Conservation (phyloP, 2,797 vertebrate genomes). For the Gouania willdenowi region DNA sequence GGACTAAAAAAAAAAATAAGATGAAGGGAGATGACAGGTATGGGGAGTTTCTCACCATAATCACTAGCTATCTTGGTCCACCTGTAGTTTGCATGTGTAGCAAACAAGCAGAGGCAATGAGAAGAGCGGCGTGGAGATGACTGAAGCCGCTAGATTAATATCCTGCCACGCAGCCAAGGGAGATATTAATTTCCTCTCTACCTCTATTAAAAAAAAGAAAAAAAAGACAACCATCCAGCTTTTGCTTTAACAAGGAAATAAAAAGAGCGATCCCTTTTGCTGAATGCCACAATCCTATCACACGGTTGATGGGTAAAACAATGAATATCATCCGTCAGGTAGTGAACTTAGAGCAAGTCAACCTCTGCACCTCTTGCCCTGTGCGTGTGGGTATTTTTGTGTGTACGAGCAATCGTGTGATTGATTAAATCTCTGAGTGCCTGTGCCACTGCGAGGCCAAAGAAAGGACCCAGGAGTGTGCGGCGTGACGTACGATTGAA, state of each 20-base stretch:
- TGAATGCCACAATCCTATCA: neutral
- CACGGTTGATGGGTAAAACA: constrained; percentile 22
- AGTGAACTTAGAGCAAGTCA: constrained; percentile 39
- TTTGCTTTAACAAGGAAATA: constrained; percentile 36
- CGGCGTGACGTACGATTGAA: constrained; percentile 46
- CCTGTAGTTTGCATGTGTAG: constrained; percentile 58
- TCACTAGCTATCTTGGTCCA: constrained; percentile 45
- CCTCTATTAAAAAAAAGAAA: constrained; percentile 43
- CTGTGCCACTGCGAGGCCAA: constrained; percentile 53
- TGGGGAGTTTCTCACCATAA: constrained; percentile 27
- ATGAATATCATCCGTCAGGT: constrained; percentile 31
- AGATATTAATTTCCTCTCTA: constrained; percentile 74
- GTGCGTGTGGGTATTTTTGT: constrained; percentile 13
- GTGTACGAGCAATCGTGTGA: constrained; percentile 41
- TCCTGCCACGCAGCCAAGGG: constrained; percentile 62
- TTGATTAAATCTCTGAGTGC: constrained; percentile 61
- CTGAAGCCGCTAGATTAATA: constrained; percentile 72
- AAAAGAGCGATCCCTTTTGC: constrained; percentile 15
- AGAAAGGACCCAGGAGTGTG: constrained; percentile 39
- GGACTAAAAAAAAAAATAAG: constrained; percentile 8
- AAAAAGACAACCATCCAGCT: constrained; percentile 22
- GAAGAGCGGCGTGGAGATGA: constrained; percentile 56
- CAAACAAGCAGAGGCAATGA: constrained; percentile 50
- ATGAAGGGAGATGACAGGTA: constrained; percentile 4
- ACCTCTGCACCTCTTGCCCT: constrained; percentile 25